phyloP scores from a whole-genome alignment of 2,797 vertebrate species.

The Salarias fasciatus region DNA sequence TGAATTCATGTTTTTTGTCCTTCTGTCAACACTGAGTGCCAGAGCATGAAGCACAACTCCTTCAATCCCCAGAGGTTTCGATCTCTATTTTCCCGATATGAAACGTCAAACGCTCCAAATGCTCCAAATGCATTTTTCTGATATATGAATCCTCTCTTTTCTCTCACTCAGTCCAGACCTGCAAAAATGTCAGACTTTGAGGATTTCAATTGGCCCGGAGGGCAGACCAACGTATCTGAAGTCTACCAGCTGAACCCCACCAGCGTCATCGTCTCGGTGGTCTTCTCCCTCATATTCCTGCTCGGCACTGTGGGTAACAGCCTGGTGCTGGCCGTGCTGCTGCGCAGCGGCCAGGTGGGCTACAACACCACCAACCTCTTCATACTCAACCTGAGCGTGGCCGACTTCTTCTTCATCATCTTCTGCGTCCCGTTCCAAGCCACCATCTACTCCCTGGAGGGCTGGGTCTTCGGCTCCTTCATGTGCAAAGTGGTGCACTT shows the following conservation, averaged over 20 bases:
- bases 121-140: neutral
- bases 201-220: slow-evolving; percentile 79
- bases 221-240: slow-evolving; percentile 81
- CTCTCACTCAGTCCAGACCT: slow-evolving; percentile 34
- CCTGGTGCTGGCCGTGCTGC: slow-evolving; percentile 88
- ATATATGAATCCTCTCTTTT: slow-evolving; percentile 3
- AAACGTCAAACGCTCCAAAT: neutral
- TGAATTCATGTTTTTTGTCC: no score
- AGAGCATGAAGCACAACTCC: no score
- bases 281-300: slow-evolving; percentile 92
- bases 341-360: slow-evolving; percentile 86
- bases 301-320: slow-evolving; percentile 90
- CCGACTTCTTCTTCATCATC: slow-evolving; percentile 93
- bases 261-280: slow-evolving; percentile 87
- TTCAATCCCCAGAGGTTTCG: no score
- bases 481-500: slow-evolving; percentile 93
- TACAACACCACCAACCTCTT: slow-evolving; percentile 92
- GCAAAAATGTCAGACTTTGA: slow-evolving; percentile 85
- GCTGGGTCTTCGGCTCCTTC: slow-evolving; percentile 92
- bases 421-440: slow-evolving; percentile 94
- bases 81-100: no score
- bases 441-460: slow-evolving; percentile 91
- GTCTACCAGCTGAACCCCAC: slow-evolving; percentile 86
- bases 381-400: slow-evolving; percentile 92
- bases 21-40: no score